Evolutionary conservation across 2,888 invertebrate genomes (phyloP).

Genomic region (Mesorhabditis belari): DNA sequence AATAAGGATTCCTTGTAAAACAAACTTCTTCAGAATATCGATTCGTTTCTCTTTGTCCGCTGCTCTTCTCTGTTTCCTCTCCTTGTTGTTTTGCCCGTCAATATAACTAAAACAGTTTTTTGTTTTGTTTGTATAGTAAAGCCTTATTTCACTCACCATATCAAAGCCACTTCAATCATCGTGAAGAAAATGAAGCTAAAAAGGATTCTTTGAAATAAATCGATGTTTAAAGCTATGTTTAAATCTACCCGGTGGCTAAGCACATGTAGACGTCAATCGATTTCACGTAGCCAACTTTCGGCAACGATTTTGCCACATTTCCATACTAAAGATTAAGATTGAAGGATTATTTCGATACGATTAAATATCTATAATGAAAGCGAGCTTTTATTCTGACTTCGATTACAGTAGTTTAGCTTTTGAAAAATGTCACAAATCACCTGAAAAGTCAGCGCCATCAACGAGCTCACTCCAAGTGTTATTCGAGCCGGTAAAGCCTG

Average conservation of each 20-base stretch:
- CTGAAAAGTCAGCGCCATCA: slow-evolving; percentile 47
- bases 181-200: slow-evolving; percentile 43
- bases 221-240: not conserved
- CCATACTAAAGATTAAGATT: slow-evolving; percentile 36
- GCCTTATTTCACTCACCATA: slow-evolving; percentile 21
- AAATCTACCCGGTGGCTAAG: slow-evolving; percentile 34
- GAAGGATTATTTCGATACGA: not conserved
- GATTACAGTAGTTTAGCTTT: not conserved
- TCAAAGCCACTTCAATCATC: slow-evolving; percentile 48
- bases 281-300: slow-evolving; percentile 49
- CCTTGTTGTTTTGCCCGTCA: slow-evolving; percentile 27
- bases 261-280: slow-evolving; percentile 48
- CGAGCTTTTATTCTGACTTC: not conserved
- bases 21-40: slow-evolving; percentile 12
- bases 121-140: not conserved
- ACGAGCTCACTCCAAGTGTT: slow-evolving; percentile 40
- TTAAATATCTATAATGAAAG: not conserved
- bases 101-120: slow-evolving; percentile 25
- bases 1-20: not conserved
- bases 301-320: slow-evolving; percentile 46
- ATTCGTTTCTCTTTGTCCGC: slow-evolving; percentile 27
- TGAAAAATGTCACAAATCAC: slow-evolving; percentile 3
- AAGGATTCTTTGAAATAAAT: not conserved
- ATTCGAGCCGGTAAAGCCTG: slow-evolving; percentile 43
- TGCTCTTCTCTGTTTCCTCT: slow-evolving; percentile 19